These are phyloP conservation scores for Excalfactoria chinensis DNA, from an alignment of 2,113 vertebrate genomes.

Conservation along the genomic window DNA sequence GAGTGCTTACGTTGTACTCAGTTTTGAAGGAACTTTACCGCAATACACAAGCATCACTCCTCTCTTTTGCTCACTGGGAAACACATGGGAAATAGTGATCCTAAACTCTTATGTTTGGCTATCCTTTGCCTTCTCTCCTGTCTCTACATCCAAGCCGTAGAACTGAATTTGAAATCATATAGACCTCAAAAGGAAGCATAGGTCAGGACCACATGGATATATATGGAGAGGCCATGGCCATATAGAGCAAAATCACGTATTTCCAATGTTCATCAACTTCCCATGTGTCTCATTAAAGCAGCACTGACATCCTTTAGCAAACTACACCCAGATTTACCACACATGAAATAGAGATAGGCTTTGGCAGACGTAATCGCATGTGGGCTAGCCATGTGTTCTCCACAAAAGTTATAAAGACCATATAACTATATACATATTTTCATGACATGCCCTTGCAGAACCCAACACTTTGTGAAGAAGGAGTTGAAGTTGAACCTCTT, in stretches of 20 bases:
- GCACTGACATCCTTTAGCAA: not conserved
- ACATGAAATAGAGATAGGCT: not conserved
- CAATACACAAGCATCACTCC: not conserved
- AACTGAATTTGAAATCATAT: not conserved
- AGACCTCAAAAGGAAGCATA: not conserved
- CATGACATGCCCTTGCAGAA: not conserved
- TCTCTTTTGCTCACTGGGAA: not conserved
- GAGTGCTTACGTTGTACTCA: not conserved
- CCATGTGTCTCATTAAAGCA: not conserved
- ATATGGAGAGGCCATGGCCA: not conserved
- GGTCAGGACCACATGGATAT: not conserved
- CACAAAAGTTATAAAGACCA: not conserved
- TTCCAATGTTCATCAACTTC: not conserved
- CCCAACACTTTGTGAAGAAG: not conserved
- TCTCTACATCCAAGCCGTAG: not conserved
- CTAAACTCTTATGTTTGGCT: not conserved
- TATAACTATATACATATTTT: too few relatives aligned
- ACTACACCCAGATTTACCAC: not conserved
- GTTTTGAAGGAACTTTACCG: not conserved
- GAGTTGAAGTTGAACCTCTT: not conserved
- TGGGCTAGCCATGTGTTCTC: not conserved
- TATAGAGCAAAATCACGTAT: not conserved
- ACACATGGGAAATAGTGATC: not conserved
- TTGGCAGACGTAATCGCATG: not conserved
- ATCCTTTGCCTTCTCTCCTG: not conserved